Evolutionary conservation across 2,113 vertebrate species (phyloP), one percentile per base, ranked within the genome.

Genomic region (Mystacornis crossleyi): DNA sequence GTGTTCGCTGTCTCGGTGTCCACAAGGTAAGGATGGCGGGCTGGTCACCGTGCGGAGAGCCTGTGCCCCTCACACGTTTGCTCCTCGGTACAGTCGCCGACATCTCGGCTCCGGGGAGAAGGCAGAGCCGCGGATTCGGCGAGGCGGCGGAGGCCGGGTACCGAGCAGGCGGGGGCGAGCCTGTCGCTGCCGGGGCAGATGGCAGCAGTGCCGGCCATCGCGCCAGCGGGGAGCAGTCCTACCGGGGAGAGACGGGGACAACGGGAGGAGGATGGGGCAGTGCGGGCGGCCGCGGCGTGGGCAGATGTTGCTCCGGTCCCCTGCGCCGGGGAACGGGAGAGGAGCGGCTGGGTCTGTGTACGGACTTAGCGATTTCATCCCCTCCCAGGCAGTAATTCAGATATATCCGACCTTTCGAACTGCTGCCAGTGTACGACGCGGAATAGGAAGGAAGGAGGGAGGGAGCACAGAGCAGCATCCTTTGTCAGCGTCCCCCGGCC

Each of bases 1-100:
- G 43, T 10, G 43, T 5, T 14, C 3, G 3, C n/a, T 14, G 4
- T 19, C 13, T 6, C 3, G 48, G 24, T 40, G 55, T 26, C 34
- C 23, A 0, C 69, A 14, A 7, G 71, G 38, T 45, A 4, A 28
- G 90, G 61, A 19, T 24, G 75, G 53, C 24, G 53, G 69, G 31
- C 42, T 25, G 70, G 2, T 28, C 18, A 3, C 20, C 6, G 51
- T 28, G 24, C 16, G 19, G 29, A 34, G 38, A 57, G 34, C 26
- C 66, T 8, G 25, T 26, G 38, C 77, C 7, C 10, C 16, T 43
- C 60, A 1, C 66, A 14, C 9, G 31, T 24, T 51, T 15, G 21
- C 34, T 28, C 9, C 38, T n/a, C 24, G 58, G 34, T 28, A 3
- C 18, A 6, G 40, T 0, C 45, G 2, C 50, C 17, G 33, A 0